A percentile compares a stretch with the other conserved stretches of the same genome.
These are phyloP conservation scores for Terrapene triunguis DNA, from an alignment of 2,113 vertebrate species.

Conservation along the genomic window DNA sequence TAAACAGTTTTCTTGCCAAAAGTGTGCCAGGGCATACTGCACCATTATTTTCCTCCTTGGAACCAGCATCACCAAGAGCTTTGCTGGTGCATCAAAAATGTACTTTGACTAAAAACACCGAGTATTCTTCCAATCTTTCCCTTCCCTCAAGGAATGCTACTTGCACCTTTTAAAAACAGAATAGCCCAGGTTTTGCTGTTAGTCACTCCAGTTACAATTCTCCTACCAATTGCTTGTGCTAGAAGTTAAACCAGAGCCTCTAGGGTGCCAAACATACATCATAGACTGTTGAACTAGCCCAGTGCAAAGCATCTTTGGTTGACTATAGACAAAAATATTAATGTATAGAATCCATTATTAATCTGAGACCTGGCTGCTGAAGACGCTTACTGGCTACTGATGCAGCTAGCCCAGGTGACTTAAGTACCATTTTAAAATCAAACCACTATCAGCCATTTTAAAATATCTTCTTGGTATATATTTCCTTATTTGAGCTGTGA, in stretches of 20 bases:
- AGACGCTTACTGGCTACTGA: neutral
- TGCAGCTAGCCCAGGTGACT: neutral
- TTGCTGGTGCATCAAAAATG: neutral
- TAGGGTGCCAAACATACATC: neutral
- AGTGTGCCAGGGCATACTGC: rapidly evolving
- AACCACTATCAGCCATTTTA: neutral
- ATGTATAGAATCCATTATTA: neutral
- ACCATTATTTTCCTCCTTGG: neutral
- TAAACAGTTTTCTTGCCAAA: neutral
- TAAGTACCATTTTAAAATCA: neutral
- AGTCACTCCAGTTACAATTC: neutral
- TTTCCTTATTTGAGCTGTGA: neutral
- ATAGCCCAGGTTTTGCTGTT: neutral
- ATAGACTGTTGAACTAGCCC: neutral
- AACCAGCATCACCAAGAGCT: neutral
- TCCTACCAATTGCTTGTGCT: neutral
- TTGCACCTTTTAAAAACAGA: neutral
- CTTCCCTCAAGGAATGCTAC: neutral
- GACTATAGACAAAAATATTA: neutral
- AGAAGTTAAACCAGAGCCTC: neutral
- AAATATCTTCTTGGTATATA: neutral
- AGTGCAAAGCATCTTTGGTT: neutral
- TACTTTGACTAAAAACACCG: neutral
- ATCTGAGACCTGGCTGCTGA: neutral
- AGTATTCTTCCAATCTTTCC: neutral